A percentile compares a stretch with the other conserved stretches of the same genome.
Conservation (phyloP, 1,140 invertebrate genomes). For the Branchinecta lynchi region DNA sequence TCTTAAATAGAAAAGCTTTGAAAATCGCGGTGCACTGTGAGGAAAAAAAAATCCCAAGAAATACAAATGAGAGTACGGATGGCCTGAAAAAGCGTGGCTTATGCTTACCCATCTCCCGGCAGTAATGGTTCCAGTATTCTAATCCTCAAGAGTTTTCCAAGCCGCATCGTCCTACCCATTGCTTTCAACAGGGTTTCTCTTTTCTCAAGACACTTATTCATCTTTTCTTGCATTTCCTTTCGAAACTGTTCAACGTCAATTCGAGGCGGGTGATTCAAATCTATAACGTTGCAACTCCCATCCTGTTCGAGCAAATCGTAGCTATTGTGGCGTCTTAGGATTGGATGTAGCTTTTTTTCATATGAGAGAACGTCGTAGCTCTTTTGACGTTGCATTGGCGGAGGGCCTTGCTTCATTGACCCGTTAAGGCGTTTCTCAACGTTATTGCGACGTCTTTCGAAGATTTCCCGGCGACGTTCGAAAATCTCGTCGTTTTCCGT, state of each 20-base stretch:
- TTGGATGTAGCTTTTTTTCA: constrained; percentile 7
- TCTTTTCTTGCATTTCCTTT: neutral
- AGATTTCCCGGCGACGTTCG: constrained; percentile 1
- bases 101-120: constrained; percentile 30
- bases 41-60: too few species aligned
- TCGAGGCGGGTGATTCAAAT: neutral
- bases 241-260: neutral
- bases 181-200: constrained; percentile 52
- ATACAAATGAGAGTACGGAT: too few species aligned
- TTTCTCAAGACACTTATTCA: constrained; percentile 26
- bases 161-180: constrained; percentile 51
- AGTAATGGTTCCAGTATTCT: constrained; percentile 46
- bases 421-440: neutral
- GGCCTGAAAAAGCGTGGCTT: neutral
- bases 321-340: neutral
- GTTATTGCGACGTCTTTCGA: neutral
- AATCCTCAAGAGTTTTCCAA: constrained; percentile 49
- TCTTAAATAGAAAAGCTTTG: too few species aligned
- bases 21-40: too few species aligned
- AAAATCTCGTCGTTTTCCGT: neutral
- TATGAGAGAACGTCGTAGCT: neutral
- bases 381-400: neutral
- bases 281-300: neutral
- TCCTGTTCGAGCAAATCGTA: neutral
- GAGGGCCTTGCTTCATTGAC: neutral